Evolutionary conservation across 2,797 vertebrate genomes (phyloP).

Genomic region (Smutsia temminckii): DNA sequence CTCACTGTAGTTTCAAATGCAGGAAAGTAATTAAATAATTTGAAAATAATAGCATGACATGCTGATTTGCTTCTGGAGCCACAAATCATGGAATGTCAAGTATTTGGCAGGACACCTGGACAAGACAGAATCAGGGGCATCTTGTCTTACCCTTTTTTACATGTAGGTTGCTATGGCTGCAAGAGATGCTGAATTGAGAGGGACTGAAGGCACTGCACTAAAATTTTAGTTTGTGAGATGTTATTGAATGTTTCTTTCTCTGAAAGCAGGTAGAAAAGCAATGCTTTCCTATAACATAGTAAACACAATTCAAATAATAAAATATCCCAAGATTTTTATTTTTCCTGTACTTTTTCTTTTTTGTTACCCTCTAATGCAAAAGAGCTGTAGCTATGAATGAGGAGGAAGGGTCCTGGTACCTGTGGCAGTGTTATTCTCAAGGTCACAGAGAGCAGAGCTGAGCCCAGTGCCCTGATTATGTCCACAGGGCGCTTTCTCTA

Average conservation of each 20-base stretch:
- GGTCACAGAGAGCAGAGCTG: background rate
- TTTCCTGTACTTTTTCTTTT: background rate
- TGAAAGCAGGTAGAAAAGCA: background rate
- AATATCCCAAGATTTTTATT: background rate
- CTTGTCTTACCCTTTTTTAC: background rate
- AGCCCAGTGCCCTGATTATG: background rate
- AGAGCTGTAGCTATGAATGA: background rate
- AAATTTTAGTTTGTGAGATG: background rate
- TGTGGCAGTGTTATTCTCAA: background rate
- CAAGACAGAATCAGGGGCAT: background rate
- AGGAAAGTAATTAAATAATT: background rate
- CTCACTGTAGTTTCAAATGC: background rate
- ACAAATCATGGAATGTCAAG: background rate
- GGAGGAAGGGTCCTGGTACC: background rate
- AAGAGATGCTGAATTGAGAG: background rate
- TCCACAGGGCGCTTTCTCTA: background rate
- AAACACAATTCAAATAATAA: background rate
- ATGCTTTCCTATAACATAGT: background rate
- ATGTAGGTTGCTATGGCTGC: constrained; percentile 19
- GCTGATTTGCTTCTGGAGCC: background rate
- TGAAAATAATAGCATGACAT: background rate
- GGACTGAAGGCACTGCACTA: background rate
- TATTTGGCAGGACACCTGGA: background rate
- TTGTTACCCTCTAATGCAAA: background rate
- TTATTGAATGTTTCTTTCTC: background rate